Evolutionary conservation across 2,888 invertebrate genomes (phyloP), one percentile per base, ranked within the genome.

Genomic region (Lordiphosa fenestrarum): DNA sequence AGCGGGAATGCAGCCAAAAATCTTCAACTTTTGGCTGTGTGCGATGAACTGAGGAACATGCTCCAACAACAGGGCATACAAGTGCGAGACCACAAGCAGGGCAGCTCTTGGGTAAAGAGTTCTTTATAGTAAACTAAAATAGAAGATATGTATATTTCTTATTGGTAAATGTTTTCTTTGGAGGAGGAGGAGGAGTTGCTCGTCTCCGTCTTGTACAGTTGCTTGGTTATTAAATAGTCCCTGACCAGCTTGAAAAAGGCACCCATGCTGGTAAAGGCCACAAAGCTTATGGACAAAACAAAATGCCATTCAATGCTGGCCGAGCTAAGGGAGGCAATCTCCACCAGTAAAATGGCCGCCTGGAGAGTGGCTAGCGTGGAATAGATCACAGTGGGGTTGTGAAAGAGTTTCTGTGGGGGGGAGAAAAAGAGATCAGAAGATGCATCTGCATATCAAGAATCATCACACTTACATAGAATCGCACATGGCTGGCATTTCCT

Each of bases 271-370:
- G 95, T 95, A 86, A 97, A 94, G 35, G 98, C 92, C 44, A 98
- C 91, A 60, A 97, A 92, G 4, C 96, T 93, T 77, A 97, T 92
- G 2, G 98, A 95, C 44, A 98, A 89, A 61, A 97, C 93, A 87
- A 96, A 95, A 90, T 98, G 96, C 98, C 98, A 99, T 75, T 97
- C 95, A 37, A 93, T 92, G 12, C 95, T 94, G 71, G 95, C 92
- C 68, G 95, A 92, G 74, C 95, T 92, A 9, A 98, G 90, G 33
- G 96, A 91, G 51, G 94, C 92, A 58, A 98, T 91, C 89, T 98
- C 96, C 44, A 94, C 91, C 0, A 94, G 88, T 44, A 98, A 93
- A 23, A 95, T 90, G 1, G 92, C 89, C 2, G 93, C 89, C 80
- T 95, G 95, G 13, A 96, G 89, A 13, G 93, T 92, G 23, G 97